Evolutionary conservation across 2,797 vertebrate genomes (phyloP).

Genomic region (Sebastes oblongus): DNA sequence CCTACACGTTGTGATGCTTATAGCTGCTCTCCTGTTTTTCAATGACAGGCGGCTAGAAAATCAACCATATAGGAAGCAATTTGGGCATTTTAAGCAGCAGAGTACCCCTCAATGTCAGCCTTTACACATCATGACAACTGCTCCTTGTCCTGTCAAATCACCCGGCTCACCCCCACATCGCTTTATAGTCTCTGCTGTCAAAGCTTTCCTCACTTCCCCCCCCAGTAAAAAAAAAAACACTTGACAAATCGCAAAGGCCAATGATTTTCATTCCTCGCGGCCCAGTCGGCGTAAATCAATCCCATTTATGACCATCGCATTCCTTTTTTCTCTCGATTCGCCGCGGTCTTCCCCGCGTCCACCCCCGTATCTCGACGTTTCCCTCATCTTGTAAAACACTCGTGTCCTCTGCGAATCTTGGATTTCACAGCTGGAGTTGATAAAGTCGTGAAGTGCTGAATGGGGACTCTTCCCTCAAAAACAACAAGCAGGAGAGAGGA

Average conservation of each 20-base stretch:
- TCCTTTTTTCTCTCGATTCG: constrained; percentile 55
- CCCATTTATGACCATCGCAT: constrained; percentile 50
- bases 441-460: constrained; percentile 57
- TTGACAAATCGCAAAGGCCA: constrained; percentile 40
- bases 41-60: not conserved
- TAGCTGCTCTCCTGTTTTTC: not conserved
- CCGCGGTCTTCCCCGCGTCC: constrained; percentile 46
- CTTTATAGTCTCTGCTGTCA: constrained; percentile 9
- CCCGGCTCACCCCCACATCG: not conserved
- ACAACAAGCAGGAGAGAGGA: constrained; percentile 54
- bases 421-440: constrained; percentile 76
- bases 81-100: not conserved
- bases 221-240: constrained; percentile 3
- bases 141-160: constrained; percentile 19
- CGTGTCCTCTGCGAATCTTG: constrained; percentile 37
- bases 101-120: not conserved
- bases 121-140: constrained; percentile 19
- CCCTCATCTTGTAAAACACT: constrained; percentile 45
- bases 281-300: constrained; percentile 55
- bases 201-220: constrained; percentile 22
- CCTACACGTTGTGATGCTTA: not conserved
- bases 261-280: constrained; percentile 28
- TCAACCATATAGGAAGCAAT: not conserved
- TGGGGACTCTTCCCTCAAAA: constrained; percentile 50
- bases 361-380: constrained; percentile 27